Evolutionary conservation across 2,888 invertebrate genomes (phyloP).

Genomic region (Chironomus riparius): DNA sequence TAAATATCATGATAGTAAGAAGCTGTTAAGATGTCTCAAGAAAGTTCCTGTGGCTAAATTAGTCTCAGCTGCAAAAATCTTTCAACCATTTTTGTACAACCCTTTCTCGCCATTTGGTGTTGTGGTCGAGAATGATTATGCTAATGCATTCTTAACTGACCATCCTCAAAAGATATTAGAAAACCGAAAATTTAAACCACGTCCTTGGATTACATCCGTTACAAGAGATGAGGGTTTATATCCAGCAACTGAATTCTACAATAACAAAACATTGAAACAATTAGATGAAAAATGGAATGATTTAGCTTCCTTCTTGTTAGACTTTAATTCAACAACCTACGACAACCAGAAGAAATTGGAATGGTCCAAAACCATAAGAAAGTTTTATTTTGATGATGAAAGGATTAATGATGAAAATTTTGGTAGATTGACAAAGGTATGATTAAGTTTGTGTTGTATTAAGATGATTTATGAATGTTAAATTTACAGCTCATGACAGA

Average conservation of each 20-base stretch:
- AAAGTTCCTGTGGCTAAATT: slow-evolving; percentile 52
- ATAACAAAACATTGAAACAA: slow-evolving; percentile 44
- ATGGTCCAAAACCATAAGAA: slow-evolving; percentile 47
- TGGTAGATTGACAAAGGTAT: slow-evolving; percentile 26
- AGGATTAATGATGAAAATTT: slow-evolving; percentile 46
- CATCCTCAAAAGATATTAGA: slow-evolving; percentile 54
- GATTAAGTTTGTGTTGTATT: background rate
- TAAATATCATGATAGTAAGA: slow-evolving; percentile 44
- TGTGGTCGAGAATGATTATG: slow-evolving; percentile 50
- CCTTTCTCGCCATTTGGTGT: slow-evolving; percentile 67
- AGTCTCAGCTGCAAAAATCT: slow-evolving; percentile 43
- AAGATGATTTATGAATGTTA: slow-evolving; percentile 4
- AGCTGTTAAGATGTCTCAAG: slow-evolving; percentile 56
- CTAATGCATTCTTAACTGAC: slow-evolving; percentile 56
- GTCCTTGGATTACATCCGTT: slow-evolving; percentile 61
- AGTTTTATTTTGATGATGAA: slow-evolving; percentile 48
- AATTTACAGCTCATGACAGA: slow-evolving; percentile 52
- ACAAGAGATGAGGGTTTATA: slow-evolving; percentile 65
- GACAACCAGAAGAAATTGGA: slow-evolving; percentile 38
- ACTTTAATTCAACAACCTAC: slow-evolving; percentile 52
- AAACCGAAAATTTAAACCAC: slow-evolving; percentile 50
- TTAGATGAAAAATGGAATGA: slow-evolving; percentile 51
- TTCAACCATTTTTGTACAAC: slow-evolving; percentile 50
- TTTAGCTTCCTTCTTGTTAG: slow-evolving; percentile 48
- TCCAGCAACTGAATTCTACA: slow-evolving; percentile 48